A percentile compares a stretch with the other conserved stretches of the same genome.
Evolutionary conservation across 2,888 invertebrate genomes (phyloP).

Genomic region (Phorcus lineatus): DNA sequence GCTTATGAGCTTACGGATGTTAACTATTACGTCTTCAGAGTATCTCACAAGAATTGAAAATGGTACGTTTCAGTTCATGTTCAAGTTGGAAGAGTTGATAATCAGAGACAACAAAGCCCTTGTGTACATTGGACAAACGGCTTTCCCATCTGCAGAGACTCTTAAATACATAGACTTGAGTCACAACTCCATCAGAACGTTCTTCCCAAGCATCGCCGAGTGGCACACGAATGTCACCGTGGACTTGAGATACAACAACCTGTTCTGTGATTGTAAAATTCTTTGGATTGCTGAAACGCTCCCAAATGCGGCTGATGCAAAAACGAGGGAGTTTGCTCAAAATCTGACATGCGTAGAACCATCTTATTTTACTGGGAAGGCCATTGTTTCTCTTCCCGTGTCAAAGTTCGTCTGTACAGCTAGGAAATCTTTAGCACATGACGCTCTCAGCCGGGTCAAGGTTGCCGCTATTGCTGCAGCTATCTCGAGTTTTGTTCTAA

Average conservation of each 20-base stretch:
- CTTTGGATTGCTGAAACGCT: constrained; percentile 24
- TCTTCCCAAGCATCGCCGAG: constrained; percentile 8
- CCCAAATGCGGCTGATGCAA: not conserved
- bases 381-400: constrained; percentile 1
- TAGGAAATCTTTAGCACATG: not conserved
- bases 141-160: constrained; percentile 15
- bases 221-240: constrained; percentile 22
- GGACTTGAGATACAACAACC: constrained; percentile 24
- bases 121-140: not conserved
- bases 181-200: constrained; percentile 17
- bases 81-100: constrained; percentile 12
- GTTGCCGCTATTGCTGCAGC: constrained; percentile 27
- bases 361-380: not conserved
- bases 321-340: not conserved
- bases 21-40: constrained; percentile 2
- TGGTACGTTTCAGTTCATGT: constrained; percentile 27
- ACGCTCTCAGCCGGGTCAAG: constrained; percentile 13
- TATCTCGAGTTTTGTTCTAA: constrained; percentile 19
- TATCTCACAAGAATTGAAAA: constrained; percentile 10
- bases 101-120: constrained; percentile 27
- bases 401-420: not conserved
- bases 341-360: constrained; percentile 28
- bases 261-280: constrained; percentile 31
- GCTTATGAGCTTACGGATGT: not conserved
- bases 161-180: constrained; percentile 26